Conservation (phyloP, 2,888 invertebrate species). For the Clivina fossor region DNA sequence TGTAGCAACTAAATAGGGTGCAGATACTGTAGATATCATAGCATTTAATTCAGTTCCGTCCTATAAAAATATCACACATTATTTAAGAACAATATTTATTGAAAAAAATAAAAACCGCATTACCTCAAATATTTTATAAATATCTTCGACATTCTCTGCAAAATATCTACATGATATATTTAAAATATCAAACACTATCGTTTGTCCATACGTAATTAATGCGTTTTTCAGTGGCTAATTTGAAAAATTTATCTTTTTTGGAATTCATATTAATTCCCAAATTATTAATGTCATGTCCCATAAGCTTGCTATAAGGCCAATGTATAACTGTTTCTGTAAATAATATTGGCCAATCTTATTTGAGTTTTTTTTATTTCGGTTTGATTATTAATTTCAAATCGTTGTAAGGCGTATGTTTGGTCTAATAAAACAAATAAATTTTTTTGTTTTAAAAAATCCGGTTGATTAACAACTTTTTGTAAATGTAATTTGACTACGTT, state of each 20-base stretch:
- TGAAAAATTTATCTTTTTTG: slow-evolving; percentile 1
- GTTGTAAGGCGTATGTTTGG: neutral
- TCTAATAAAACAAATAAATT: slow-evolving; percentile 1
- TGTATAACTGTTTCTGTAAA: neutral
- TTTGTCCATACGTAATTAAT: too few species aligned
- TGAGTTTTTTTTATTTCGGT: neutral
- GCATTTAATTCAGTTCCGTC: slow-evolving; percentile 4
- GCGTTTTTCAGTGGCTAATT: neutral
- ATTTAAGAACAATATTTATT: neutral
- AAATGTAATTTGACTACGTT: too few species aligned
- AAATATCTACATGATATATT: slow-evolving; percentile 1
- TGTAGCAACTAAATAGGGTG: neutral
- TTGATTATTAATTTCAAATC: slow-evolving; percentile 2
- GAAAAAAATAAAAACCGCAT: neutral
- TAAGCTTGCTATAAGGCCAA: slow-evolving; percentile 9
- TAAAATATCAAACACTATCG: too few species aligned
- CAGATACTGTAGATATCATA: neutral
- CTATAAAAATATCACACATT: neutral
- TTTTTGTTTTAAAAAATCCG: neutral
- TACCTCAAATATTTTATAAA: slow-evolving; percentile 13
- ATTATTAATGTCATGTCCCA: slow-evolving; percentile 1
- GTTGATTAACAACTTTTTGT: neutral
- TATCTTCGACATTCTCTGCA: neutral
- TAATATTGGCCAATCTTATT: slow-evolving; percentile 4
- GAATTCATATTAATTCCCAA: neutral